These are phyloP conservation scores for Deroplatys truncata DNA, from an alignment of 2,888 invertebrate species.

Conservation along the genomic window DNA sequence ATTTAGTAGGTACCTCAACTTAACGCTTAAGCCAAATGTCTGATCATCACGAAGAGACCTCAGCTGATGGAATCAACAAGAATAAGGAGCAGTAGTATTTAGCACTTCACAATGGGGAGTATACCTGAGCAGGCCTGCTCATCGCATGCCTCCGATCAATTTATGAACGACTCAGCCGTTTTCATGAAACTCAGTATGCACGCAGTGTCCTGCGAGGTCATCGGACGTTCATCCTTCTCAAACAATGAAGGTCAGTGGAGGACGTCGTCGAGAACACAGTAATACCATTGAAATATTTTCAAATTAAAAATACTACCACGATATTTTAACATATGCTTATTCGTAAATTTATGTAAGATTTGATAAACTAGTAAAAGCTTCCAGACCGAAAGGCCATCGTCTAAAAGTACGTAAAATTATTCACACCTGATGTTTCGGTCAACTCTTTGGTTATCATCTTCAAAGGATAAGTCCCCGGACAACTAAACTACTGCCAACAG, in stretches of 20 bases:
- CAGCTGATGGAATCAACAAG: too few relatives aligned
- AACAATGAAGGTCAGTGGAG: neutral
- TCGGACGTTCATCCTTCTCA: neutral
- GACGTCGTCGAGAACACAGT: neutral
- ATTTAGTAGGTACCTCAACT: too few relatives aligned
- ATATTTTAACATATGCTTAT: neutral
- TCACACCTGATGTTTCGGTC: too few relatives aligned
- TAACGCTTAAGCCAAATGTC: too few relatives aligned
- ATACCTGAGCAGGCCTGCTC: neutral
- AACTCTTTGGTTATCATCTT: too few relatives aligned
- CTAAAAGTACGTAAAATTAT: too few relatives aligned
- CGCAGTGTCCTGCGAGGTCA: neutral
- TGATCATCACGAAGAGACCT: too few relatives aligned
- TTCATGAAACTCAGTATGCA: neutral
- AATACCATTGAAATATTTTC: neutral
- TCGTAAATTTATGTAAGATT: too few relatives aligned
- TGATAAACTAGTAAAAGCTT: too few relatives aligned
- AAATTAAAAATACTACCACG: neutral
- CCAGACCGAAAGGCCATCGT: too few relatives aligned
- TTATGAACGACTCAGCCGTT: neutral
- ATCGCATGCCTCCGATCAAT: neutral
- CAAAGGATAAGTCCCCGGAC: too few relatives aligned
- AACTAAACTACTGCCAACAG: too few relatives aligned
- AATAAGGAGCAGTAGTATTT: neutral
- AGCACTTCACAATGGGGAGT: neutral